Conservation (phyloP, 2,113 vertebrate species). For the Vulpes vulpes region DNA sequence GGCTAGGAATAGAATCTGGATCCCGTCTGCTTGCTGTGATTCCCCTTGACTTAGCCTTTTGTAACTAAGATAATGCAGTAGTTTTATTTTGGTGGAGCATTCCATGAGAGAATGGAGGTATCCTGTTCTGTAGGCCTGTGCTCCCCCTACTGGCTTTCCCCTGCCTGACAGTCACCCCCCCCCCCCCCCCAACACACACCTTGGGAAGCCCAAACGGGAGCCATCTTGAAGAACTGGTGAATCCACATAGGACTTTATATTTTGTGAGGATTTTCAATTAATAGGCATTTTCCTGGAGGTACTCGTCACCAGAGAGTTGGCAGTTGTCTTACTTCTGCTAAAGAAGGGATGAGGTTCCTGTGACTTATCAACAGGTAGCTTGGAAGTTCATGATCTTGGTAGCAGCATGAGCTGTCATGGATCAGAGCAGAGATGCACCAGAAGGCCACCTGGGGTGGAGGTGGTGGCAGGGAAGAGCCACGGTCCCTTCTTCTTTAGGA, state of each 20-base stretch:
- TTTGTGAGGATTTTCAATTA: neutral
- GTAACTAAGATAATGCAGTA: neutral
- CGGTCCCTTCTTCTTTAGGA: neutral
- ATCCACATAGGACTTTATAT: neutral
- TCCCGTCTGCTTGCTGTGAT: neutral
- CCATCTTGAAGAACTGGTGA: neutral
- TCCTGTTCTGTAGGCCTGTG: neutral
- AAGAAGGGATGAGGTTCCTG: neutral
- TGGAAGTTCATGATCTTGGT: neutral
- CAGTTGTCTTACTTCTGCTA: neutral
- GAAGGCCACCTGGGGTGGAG: neutral
- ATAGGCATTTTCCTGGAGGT: neutral
- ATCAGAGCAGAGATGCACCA: neutral
- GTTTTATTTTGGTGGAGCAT: neutral
- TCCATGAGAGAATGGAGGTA: fast-evolving
- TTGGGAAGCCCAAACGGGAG: neutral
- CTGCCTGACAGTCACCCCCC: neutral
- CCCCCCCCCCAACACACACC: too few species aligned
- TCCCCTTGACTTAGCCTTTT: neutral
- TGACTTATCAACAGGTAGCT: neutral
- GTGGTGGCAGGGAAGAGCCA: neutral
- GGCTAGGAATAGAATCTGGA: neutral
- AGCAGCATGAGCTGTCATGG: neutral
- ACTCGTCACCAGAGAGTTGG: neutral
- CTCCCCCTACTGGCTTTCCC: neutral